A percentile compares a stretch with the other conserved stretches of the same genome.
These are phyloP conservation scores for Caprella mutica DNA, from an alignment of 2,888 invertebrate species.

Conservation along the genomic window DNA sequence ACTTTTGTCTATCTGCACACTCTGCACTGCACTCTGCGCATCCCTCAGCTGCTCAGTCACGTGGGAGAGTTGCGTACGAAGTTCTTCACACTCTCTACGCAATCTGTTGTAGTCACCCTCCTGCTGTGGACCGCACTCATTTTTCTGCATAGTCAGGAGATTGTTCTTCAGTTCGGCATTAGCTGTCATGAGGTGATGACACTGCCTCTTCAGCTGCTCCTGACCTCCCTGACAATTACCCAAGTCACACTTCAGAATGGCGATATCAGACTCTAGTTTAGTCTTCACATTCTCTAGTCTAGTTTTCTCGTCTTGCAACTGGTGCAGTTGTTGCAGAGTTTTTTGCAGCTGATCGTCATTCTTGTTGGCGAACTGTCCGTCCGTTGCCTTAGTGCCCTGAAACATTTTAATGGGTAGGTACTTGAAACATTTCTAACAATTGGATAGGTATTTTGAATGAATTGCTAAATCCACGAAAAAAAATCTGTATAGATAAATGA, in stretches of 20 bases:
- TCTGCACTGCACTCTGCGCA: background rate
- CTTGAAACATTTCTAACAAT: no score
- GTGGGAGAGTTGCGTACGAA: background rate
- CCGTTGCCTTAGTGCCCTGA: no score
- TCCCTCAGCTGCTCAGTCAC: background rate
- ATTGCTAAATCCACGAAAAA: no score
- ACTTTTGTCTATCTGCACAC: conserved; percentile 25
- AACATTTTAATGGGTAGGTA: no score
- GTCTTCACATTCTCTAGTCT: conserved; percentile 17
- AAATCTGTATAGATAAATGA: no score
- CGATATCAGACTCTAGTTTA: conserved; percentile 28
- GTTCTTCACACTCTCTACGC: background rate
- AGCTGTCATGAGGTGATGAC: conserved; percentile 26
- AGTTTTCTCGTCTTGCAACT: conserved; percentile 23
- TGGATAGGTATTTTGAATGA: no score
- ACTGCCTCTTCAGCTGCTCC: conserved; percentile 26
- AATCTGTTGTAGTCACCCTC: no score
- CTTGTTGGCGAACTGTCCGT: no score
- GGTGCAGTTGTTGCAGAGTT: conserved; percentile 5
- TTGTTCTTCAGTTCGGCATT: conserved; percentile 21
- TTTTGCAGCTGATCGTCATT: no score
- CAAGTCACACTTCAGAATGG: conserved; percentile 25
- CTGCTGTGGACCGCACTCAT: no score
- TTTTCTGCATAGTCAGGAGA: no score
- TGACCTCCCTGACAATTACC: conserved; percentile 21